Percentiles rank a stretch among this genome's conserved stretches.
Conservation (phyloP, 2,113 vertebrate species). For the Gasterosteus aculeatus region DNA sequence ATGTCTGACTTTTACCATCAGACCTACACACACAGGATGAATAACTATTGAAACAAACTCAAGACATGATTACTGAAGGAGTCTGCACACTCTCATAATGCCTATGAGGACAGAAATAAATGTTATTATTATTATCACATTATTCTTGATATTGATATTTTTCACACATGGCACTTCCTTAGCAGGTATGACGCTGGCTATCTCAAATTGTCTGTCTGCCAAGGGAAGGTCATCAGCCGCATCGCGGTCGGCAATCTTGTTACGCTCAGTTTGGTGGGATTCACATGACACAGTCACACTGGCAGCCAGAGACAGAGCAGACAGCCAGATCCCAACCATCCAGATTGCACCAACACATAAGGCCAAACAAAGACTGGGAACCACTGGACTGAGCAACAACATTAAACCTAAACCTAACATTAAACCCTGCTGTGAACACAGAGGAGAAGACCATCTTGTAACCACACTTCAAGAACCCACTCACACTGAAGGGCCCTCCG, state of each 20-base stretch:
- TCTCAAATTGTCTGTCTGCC: constrained; percentile 34
- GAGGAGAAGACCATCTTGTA: background rate
- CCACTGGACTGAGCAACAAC: constrained; percentile 7
- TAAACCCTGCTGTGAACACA: constrained; percentile 18
- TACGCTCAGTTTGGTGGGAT: constrained; percentile 49
- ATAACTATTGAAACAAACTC: background rate
- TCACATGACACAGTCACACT: constrained; percentile 32
- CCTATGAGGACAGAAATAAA: background rate
- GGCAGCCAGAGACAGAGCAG: constrained; percentile 41
- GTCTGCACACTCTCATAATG: background rate
- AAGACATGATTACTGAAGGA: background rate
- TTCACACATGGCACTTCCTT: background rate
- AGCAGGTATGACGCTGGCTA: constrained; percentile 44
- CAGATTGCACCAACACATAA: constrained; percentile 46
- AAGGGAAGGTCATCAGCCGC: constrained; percentile 59
- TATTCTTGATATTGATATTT: no score
- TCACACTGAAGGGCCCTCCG: constrained; percentile 5
- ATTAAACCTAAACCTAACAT: background rate
- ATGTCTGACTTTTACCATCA: constrained; percentile 7
- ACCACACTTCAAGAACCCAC: constrained; percentile 9
- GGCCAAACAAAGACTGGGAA: constrained; percentile 29
- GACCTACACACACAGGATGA: constrained; percentile 28
- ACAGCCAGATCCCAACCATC: constrained; percentile 39
- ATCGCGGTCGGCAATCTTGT: constrained; percentile 68
- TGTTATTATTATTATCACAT: no score